Conservation (phyloP, 2,888 invertebrate genomes). For the Timema podura region DNA sequence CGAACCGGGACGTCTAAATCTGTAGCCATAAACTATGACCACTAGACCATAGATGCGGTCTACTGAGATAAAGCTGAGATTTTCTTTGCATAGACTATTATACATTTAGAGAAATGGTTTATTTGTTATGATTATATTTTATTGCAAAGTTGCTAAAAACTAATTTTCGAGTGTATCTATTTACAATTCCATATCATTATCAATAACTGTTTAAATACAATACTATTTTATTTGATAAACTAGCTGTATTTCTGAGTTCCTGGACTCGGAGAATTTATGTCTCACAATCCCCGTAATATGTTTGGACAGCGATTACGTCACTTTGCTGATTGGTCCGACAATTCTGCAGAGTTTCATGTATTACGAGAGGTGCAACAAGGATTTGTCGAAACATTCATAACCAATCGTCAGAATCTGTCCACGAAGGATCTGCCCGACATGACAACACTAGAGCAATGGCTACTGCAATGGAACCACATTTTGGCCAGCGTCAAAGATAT, state of each 20-base stretch:
- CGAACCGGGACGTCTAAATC: too few species aligned
- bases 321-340: constrained; percentile 72
- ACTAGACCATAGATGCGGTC: too few species aligned
- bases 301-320: constrained; percentile 54
- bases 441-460: constrained; percentile 61
- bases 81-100: too few species aligned
- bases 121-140: too few species aligned
- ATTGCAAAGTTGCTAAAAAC: too few species aligned
- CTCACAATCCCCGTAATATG: background rate
- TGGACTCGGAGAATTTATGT: background rate
- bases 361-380: constrained; percentile 67
- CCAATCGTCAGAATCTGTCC: constrained; percentile 14
- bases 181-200: too few species aligned
- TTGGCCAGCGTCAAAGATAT: constrained; percentile 51
- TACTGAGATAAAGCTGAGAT: too few species aligned
- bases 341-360: constrained; percentile 68
- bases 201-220: too few species aligned
- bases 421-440: constrained; percentile 16
- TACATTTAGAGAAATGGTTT: too few species aligned
- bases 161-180: too few species aligned
- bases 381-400: constrained; percentile 60
- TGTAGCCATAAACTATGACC: too few species aligned
- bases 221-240: background rate
- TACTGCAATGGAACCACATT: constrained; percentile 63
- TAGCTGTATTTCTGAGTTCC: background rate